These are phyloP conservation scores for Bilobella aurantiaca DNA, from an alignment of 1,140 invertebrate genomes.

Conservation along the genomic window DNA sequence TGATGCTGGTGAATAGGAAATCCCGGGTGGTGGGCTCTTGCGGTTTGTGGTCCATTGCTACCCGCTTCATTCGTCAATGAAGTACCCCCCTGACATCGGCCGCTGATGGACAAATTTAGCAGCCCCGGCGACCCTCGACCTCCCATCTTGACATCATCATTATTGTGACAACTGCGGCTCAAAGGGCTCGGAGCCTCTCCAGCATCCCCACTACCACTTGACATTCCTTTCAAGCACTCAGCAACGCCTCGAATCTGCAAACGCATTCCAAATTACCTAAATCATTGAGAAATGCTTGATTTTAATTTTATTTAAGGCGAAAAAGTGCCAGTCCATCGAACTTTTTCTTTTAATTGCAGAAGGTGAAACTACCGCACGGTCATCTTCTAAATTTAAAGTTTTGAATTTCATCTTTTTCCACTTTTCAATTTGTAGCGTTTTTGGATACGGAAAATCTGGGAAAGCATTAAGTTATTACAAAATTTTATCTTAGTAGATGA, in stretches of 20 bases:
- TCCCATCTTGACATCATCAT: not conserved
- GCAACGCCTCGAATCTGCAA: not conserved
- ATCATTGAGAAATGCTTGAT: too few relatives aligned
- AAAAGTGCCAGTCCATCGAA: too few relatives aligned
- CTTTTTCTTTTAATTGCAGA: too few relatives aligned
- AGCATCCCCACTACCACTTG: not conserved
- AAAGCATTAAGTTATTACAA: too few relatives aligned
- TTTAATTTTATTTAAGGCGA: too few relatives aligned
- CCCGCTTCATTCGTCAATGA: not conserved
- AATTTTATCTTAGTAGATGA: too few relatives aligned
- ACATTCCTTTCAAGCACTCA: not conserved
- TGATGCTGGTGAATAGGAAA: slow-evolving; percentile 10
- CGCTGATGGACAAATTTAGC: slow-evolving; percentile 27
- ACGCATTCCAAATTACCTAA: too few relatives aligned
- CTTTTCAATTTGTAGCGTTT: too few relatives aligned
- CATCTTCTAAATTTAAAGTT: too few relatives aligned
- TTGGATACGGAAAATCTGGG: too few relatives aligned
- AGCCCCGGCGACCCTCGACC: slow-evolving; percentile 18
- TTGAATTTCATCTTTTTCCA: too few relatives aligned
- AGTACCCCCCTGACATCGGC: not conserved
- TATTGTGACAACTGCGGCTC: slow-evolving; percentile 3
- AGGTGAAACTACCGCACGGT: too few relatives aligned
- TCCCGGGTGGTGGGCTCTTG: not conserved
- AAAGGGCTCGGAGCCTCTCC: not conserved
- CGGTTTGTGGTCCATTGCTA: slow-evolving; percentile 22